Conservation (phyloP, 2,113 vertebrate species). For the Euleptes europaea region DNA sequence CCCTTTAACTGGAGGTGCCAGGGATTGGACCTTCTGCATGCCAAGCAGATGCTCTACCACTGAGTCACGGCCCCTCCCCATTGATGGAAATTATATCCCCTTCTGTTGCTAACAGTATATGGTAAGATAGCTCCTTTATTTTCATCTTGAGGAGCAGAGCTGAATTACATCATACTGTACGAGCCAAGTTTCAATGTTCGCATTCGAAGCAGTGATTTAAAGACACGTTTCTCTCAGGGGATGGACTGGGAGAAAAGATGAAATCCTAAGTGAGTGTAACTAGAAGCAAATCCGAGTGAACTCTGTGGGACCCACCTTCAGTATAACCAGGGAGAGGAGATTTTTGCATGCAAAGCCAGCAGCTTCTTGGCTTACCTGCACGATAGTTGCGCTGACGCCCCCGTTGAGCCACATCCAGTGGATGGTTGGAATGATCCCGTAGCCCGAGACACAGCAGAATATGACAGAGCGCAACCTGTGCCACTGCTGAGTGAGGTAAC, state of each 20-base stretch:
- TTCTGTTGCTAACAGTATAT: too few species aligned
- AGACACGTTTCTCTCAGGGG: background rate
- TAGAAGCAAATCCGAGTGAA: background rate
- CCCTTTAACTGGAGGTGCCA: too few species aligned
- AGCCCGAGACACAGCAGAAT: constrained; percentile 89
- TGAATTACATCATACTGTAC: too few species aligned
- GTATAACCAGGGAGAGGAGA: background rate
- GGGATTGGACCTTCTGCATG: too few species aligned
- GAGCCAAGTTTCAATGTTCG: too few species aligned
- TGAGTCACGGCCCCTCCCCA: too few species aligned
- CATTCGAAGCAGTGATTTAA: background rate
- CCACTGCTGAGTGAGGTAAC: constrained; percentile 92
- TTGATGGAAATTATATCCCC: too few species aligned
- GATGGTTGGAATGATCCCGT: constrained; percentile 89
- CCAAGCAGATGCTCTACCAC: too few species aligned
- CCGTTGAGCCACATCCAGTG: constrained; percentile 95
- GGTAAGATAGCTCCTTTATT: too few species aligned
- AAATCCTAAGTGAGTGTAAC: background rate
- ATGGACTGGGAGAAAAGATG: background rate
- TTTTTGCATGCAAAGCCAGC: background rate
- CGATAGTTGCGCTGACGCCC: constrained; percentile 84
- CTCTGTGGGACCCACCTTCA: background rate
- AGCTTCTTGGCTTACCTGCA: constrained; percentile 79
- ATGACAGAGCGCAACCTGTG: constrained; percentile 86
- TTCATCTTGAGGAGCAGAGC: too few species aligned